Base-by-base conservation (phyloP, 2,113 vertebrate species). In the Gymnocephalus cernua region DNA sequence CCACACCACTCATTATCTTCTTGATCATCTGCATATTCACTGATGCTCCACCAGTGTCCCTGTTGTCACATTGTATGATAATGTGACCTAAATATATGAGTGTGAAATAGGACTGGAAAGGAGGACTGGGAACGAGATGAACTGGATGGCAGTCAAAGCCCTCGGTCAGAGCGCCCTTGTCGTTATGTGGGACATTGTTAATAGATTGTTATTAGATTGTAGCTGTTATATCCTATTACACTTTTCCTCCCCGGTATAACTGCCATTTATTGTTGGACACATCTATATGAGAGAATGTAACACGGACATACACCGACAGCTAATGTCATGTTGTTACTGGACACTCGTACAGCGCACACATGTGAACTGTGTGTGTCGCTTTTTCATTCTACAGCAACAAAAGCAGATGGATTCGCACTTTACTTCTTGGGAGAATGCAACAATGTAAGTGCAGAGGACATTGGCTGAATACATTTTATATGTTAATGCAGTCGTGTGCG, bases 371-470 rank as follows among this genome's bases (percentile, higher is more conserved):
- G 9, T 79, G 6, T 89, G 86, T 61, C 90, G n/a, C n/a, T n/a
- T n/a, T n/a, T 95, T 68, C 1, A 77, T 44, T 77, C 94, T 86
- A 74, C 97, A 99, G 98, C 98, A 94, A 99, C 98, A 77, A 99
- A 97, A 95, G 98, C 98, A 91, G 98, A 99, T 92, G 97, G 97
- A 95, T 99, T 99, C 96, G 97, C 97, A 96, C 96, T 99, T 83
- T 99, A 99, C 95, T 99, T 99, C 95, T 96, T 99, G 92, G 98
- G 97, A 94, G 98, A 99, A 95, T 99, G 98, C 96, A 99, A 99
- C 97, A 99, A 99, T 95, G 98, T 99, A 96, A 99, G 98, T 97
- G 92, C 38, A 57, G 53, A 58, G 8, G 14, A 11, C 6, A 10
- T 54, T 61, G 62, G 12, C 16, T 54, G 45, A 54, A 25, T 19